Base-by-base conservation (phyloP, 2,113 vertebrate species). In the Danionella cerebrum region DNA sequence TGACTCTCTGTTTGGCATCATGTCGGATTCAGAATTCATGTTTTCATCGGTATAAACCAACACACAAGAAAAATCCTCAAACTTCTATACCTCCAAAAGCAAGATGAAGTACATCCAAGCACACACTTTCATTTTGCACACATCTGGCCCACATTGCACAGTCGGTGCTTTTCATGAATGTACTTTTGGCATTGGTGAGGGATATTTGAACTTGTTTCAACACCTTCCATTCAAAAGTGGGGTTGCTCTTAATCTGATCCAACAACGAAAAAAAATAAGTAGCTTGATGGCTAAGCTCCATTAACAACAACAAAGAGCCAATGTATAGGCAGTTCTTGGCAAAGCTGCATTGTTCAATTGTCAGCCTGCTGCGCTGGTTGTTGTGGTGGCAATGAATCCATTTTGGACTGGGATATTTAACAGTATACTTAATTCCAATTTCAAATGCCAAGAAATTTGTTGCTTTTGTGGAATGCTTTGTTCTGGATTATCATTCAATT, bases 1-100 rank as follows among this genome's bases (percentile, higher is more conserved):
- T 51, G 79, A 76, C 74, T 65, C 73, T 75, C 72, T 76, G 9
- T 10, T 2, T 1, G 9, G 54, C 51, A 74, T 47, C 11, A 5
- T 66, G 42, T 76, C 65, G 50, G 59, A 66, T 48, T 67, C 51
- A 70, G 41, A 29, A 54, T 42, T 38, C 41, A 53, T 36, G 42
- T 44, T 24, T 16, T 67, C 67, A 62, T 39, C 47, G 44, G 62
- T 67, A 54, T 41, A 54, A 58, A 36, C 55, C 27, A 39, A 36
- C 59, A 55, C 41, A 55, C 36, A 70, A 53, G 52, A 13, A 24
- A 21, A 31, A 38, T 74, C 52, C 58, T 64, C 31, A 18, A 55
- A n/a, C 50, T 25, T 21, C 64, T 47, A 45, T 14, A 33, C 39
- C 50, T 67, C 70, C 42, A 29, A 7, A 69, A 59, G 59, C 24